Evolutionary conservation across 2,113 vertebrate species (phyloP).

Genomic region (Martes martes): DNA sequence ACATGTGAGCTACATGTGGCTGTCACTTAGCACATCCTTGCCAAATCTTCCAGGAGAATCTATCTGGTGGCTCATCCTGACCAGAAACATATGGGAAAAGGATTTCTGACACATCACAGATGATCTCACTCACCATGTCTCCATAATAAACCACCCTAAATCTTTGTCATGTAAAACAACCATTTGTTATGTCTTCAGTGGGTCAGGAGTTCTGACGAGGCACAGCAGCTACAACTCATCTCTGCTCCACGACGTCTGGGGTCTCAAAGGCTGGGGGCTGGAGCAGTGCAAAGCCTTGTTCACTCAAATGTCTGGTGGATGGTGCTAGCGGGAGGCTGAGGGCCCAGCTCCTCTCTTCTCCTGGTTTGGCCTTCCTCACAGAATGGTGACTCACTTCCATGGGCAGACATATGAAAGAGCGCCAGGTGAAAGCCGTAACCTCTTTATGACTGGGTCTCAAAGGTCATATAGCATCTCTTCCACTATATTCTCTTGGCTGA

Average conservation of each 20-base stretch:
- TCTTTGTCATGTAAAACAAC: not conserved
- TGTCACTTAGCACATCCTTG: accelerated
- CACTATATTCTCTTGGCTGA: not conserved
- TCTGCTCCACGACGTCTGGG: accelerated
- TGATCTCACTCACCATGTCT: not conserved
- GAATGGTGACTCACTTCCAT: not conserved
- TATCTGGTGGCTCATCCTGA: not conserved
- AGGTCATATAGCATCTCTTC: not conserved
- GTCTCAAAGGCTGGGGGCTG: not conserved
- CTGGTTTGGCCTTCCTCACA: not conserved
- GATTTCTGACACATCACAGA: not conserved
- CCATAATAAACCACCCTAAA: not conserved
- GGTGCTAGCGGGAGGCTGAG: not conserved
- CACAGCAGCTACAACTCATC: not conserved
- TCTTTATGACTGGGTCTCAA: not conserved
- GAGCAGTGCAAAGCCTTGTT: not conserved
- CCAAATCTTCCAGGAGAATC: not conserved
- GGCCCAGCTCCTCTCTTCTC: not conserved
- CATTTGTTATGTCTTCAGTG: not conserved
- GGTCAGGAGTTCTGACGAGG: not conserved
- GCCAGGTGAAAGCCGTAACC: not conserved
- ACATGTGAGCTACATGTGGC: not conserved
- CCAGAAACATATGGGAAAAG: not conserved
- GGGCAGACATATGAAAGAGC: not conserved
- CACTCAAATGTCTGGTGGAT: not conserved